Evolutionary conservation across 2,113 vertebrate genomes (phyloP).

Genomic region (Bubo bubo): DNA sequence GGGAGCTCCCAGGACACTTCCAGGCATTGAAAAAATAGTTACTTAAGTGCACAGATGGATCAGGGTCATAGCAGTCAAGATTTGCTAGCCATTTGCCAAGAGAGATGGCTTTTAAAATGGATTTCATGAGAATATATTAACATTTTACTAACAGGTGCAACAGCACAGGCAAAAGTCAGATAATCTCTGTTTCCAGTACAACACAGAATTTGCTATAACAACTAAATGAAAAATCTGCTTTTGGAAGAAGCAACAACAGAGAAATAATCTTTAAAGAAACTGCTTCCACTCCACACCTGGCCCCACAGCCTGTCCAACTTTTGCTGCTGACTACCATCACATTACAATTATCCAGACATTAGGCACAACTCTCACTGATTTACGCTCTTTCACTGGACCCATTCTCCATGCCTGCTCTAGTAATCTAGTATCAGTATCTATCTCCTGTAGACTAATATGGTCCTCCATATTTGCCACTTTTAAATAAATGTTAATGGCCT

Average conservation of each 20-base stretch:
- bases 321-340: background rate
- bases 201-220: background rate
- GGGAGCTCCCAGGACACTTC: background rate
- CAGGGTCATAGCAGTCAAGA: background rate
- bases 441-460: background rate
- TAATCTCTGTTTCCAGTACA: background rate
- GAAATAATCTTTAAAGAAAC: background rate
- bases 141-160: background rate
- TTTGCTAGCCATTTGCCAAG: background rate
- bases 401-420: background rate
- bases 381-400: background rate
- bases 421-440: background rate
- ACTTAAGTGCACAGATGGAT: background rate
- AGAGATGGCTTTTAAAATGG: background rate
- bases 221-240: background rate
- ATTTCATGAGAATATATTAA: background rate
- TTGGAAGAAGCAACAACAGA: background rate
- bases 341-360: background rate
- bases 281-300: background rate
- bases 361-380: too few species aligned
- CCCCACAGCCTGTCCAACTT: background rate
- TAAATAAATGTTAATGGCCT: background rate
- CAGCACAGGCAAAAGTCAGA: background rate
- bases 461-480: background rate
- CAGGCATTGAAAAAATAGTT: background rate